Evolutionary conservation across 2,888 invertebrate genomes (phyloP).

Genomic region (Eilema sororculum): DNA sequence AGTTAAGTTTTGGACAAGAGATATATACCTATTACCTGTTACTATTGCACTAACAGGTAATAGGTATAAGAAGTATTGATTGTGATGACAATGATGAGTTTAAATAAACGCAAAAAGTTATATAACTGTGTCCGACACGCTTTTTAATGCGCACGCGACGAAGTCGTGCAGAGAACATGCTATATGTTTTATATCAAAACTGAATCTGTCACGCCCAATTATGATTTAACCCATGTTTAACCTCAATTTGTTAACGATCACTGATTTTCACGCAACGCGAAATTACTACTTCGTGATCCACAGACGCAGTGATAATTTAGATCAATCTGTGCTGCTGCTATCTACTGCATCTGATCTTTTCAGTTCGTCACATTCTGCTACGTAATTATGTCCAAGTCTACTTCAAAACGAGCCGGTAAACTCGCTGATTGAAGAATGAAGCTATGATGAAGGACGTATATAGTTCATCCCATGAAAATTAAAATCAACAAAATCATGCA

Average conservation of each 20-base stretch:
- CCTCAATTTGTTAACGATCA: conserved; percentile 75
- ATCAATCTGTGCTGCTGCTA: conserved; percentile 1
- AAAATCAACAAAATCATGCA: neutral
- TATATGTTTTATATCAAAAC: conserved; percentile 64
- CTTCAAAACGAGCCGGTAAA: no score
- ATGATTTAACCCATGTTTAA: conserved; percentile 79
- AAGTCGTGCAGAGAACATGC: conserved; percentile 60
- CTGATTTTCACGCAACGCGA: conserved; percentile 65
- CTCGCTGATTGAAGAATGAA: no score
- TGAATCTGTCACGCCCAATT: conserved; percentile 74
- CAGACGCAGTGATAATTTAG: conserved; percentile 31
- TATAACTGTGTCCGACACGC: conserved; percentile 25
- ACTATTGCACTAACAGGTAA: neutral
- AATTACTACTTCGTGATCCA: conserved; percentile 37
- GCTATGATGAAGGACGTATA: neutral
- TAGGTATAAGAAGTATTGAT: neutral
- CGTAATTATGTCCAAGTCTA: no score
- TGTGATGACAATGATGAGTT: conserved; percentile 2
- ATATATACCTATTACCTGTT: no score
- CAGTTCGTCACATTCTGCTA: neutral
- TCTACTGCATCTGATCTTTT: neutral
- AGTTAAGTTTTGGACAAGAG: neutral
- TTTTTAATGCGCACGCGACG: conserved; percentile 58
- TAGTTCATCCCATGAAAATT: neutral
- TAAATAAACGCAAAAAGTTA: neutral